A percentile compares a stretch with the other conserved stretches of the same genome.
Evolutionary conservation across 2,113 vertebrate genomes (phyloP).

Genomic region (Taxidea taxus): DNA sequence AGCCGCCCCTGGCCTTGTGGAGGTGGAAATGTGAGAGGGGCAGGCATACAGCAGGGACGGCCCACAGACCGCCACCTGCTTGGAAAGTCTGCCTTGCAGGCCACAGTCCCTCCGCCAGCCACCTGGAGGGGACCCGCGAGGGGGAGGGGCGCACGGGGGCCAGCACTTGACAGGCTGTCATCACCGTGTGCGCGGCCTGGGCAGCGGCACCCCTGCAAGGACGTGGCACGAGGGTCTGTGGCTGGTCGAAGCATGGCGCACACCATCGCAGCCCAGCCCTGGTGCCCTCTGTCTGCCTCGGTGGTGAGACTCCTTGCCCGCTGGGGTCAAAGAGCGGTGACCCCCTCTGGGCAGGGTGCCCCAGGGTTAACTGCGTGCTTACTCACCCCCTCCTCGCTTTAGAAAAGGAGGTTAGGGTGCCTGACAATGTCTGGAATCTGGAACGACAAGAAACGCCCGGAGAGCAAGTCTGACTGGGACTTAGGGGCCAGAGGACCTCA

Average conservation of each 20-base stretch:
- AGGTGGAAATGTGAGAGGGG: too few relatives aligned
- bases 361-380: background rate
- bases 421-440: too few relatives aligned
- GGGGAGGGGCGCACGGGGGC: accelerated
- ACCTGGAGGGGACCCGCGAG: background rate
- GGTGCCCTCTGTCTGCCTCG: background rate
- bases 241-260: background rate
- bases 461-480: background rate
- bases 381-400: background rate
- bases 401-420: background rate
- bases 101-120: accelerated
- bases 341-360: background rate
- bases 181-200: accelerated
- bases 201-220: background rate
- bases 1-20: accelerated
- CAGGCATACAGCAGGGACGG: accelerated
- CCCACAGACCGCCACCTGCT: background rate
- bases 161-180: accelerated
- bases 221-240: background rate
- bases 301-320: background rate
- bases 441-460: background rate
- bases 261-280: background rate
- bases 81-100: background rate
- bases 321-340: background rate
- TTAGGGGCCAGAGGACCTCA: background rate